Base-by-base conservation (phyloP, 1,140 invertebrate genomes). In the Drosophila pruinosa region DNA sequence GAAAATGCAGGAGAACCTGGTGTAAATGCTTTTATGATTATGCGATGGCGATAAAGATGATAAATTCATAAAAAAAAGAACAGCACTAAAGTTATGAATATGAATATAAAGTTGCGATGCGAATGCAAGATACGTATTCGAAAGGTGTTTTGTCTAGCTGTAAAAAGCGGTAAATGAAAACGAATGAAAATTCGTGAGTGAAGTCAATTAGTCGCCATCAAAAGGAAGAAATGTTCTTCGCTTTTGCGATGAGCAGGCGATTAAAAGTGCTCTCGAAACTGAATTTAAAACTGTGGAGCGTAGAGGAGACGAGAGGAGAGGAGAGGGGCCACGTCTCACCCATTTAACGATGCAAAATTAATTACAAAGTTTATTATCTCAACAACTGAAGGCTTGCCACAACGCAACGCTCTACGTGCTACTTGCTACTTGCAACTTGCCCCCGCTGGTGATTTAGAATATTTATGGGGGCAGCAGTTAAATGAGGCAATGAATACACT, bases 331-430 rank as follows among this genome's bases (percentile, higher is more conserved):
- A 3, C 17, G n/a, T 53, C 15, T 31, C 63, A 45, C 19, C 10
- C 81, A 75, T 61, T 78, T 75, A 88, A 88, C 78, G 82, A 88
- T 88, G 82, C 78, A 82, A 88, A 88, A 88, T 88, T 88, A 88
- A 88, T 88, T 88, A 88, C 82, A 75, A 88, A 88, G 53, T 88
- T 88, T 88, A 88, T 88, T 88, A 88, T 88, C 82, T 88, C 70
- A 83, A 83, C 80, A 83, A 83, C 81, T 81, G 64, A 65, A 64
- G 61, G 50, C 73, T 64, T 72, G 57, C 58, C 52, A 24, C 43
- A 61, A 31, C 31, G 21, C 48, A 26, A 24, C 64, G 17, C 21
- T 41, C 24, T 15, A 57, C 38, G 38, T 17, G 41, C 28, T n/a
- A 36, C 39, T 48, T 65, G 69, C 58, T 22, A 54, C 34, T 48